Base-by-base conservation (phyloP, 2,888 invertebrate species). In the Eupithecia subfuscata region DNA sequence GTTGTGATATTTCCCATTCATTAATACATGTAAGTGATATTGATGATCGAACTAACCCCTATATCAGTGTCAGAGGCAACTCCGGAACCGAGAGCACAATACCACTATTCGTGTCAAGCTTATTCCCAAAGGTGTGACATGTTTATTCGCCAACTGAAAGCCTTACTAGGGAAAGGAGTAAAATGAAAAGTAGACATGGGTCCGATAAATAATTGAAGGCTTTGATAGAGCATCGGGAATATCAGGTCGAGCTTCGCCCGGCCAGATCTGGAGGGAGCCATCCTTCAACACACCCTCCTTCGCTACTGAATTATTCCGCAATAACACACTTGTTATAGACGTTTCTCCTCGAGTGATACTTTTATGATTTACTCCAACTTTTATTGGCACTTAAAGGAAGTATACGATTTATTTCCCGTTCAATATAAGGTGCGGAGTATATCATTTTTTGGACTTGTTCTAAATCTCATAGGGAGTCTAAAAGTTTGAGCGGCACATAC, bases 311-410 rank as follows among this genome's bases (percentile, higher is more conserved):
- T 95, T 95, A 95, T 95, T 95, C 92, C 85, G 92, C 93, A 93
- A 95, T 95, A 95, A 95, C 94, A 94, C 92, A 94, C 94, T 93
- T 93, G 94, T 94, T 95, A 94, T 93, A 93, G 94, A 94, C 94
- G 88, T 93, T 94, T 93, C 91, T 90, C 89, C 89, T 87, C 88
- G 92, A 93, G 92, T 94, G 94, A 94, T 94, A 94, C 94, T 94
- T 94, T 93, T 95, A 94, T 94, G 94, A 95, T 95, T 95, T 95
- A 94, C 94, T 94, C 87, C 93, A 92, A 94, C 92, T 95, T 95
- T 95, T 95, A 95, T 95, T 95, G 94, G 94, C 93, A 94, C 94
- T 94, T 95, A 95, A 92, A 93, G 93, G 92, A 92, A 93, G 93
- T 94, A 94, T 92, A 92, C 92, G 93, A 94, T 94, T 94, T 94